Evolutionary conservation across 2,113 vertebrate genomes (phyloP), one percentile per base, ranked within the genome.

Genomic region (Ptilorrhoa leucosticta): DNA sequence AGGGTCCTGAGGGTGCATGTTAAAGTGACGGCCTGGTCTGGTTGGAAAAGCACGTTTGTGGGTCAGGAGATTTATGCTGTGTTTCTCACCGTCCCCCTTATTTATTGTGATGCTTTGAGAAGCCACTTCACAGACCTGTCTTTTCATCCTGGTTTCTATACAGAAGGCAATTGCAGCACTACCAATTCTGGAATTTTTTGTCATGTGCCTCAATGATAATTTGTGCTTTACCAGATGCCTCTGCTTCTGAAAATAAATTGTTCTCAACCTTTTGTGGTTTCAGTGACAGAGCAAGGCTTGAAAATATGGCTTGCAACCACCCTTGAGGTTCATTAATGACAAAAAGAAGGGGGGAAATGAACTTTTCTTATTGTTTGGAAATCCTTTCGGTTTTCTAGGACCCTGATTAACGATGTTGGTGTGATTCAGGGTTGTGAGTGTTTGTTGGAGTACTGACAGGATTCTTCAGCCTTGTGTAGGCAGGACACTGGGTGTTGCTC

Each of bases 201-300:
- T 81, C 44, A 33, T 51, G 44, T 83, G 44, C 77, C 45, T 94
- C 79, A 23, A 0, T 69, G 70, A 86, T 93, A 94, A 91, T 92
- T 93, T 92, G 71, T 92, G 60, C 56, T 95, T 93, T 68, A 83
- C 64, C 51, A 90, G 68, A 75, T 93, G 83, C 35, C 39, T 78
- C 79, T 54, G 68, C 51, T 93, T 83, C 64, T 81, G 85, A 64
- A 83, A 83, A 53, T 77, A 75, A 90, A 92, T 81, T 83, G 71
- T 68, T 81, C 79, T 90, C 70, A 87, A 53, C 45, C 50, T 80
- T 85, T 78, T 76, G 54, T 89, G 47, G n/a, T 53, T 91, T 85
- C 71, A 20, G 58, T 90, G 82, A 68, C 79, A 88, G 82, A 88
- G 42, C 13, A 54, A 51, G 30, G 10, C 66, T 91, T 91, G 84